These are phyloP conservation scores for Perithous albicinctus DNA, from an alignment of 2,888 invertebrate species.

Conservation along the genomic window DNA sequence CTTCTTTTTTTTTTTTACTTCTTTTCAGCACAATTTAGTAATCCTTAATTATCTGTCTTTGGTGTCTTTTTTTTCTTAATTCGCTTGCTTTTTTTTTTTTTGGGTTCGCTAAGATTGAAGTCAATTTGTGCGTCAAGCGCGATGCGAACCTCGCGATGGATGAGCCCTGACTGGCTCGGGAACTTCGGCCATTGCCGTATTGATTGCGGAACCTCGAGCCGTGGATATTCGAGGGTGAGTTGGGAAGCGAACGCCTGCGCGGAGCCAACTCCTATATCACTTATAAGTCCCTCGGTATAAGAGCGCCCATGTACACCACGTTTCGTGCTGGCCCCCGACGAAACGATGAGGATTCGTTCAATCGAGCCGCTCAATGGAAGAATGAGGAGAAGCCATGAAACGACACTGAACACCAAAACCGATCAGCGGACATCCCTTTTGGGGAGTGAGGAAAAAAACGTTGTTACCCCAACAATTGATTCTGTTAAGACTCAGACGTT, in stretches of 20 bases:
- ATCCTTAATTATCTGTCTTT: slow-evolving; percentile 29
- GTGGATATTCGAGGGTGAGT: slow-evolving; percentile 54
- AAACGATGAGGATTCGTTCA: slow-evolving; percentile 30
- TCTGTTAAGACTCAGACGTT: neutral
- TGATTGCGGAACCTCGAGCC: slow-evolving; percentile 73
- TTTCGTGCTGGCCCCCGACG: slow-evolving; percentile 22
- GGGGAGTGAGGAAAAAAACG: neutral
- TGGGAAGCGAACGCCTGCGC: slow-evolving; percentile 41
- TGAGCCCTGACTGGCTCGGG: slow-evolving; percentile 81
- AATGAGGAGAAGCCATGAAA: slow-evolving; percentile 26
- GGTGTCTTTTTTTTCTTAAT: slow-evolving; percentile 1
- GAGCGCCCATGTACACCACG: neutral
- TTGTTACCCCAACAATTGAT: slow-evolving; percentile 29
- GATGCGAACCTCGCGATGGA: slow-evolving; percentile 77
- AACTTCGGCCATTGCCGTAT: slow-evolving; percentile 83
- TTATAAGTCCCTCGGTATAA: neutral
- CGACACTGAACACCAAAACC: slow-evolving; percentile 37
- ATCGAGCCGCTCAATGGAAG: slow-evolving; percentile 40
- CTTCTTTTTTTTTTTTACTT: neutral
- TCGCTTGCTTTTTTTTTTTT: slow-evolving; percentile 1
- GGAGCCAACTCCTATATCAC: neutral
- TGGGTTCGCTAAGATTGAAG: slow-evolving; percentile 29
- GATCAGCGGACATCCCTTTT: slow-evolving; percentile 8
- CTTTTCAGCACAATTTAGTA: slow-evolving; percentile 24
- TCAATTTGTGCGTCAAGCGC: slow-evolving; percentile 63